Conservation (phyloP, 2,888 invertebrate genomes). For the Lasioglossum villosulum region DNA sequence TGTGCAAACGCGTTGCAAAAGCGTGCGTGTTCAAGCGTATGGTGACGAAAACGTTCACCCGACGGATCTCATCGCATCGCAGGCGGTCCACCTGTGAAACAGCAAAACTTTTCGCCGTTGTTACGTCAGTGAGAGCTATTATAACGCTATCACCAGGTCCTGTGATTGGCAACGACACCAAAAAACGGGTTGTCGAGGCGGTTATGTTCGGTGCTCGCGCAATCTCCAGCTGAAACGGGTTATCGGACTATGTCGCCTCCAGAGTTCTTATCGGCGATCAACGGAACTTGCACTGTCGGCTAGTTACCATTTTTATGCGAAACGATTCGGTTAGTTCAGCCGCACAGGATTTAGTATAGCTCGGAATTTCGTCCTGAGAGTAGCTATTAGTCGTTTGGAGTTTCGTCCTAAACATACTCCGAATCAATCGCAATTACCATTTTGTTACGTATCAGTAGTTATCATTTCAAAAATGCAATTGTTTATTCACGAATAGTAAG, state of each 20-base stretch:
- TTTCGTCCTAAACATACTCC: too few species aligned
- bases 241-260: constrained; percentile 69
- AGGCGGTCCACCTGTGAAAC: not conserved
- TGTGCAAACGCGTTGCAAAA: not conserved
- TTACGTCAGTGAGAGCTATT: constrained; percentile 30
- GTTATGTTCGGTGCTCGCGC: constrained; percentile 42
- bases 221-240: constrained; percentile 69
- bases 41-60: not conserved
- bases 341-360: not conserved
- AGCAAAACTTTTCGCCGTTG: not conserved
- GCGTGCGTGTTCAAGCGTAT: not conserved
- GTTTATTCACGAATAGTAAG: not conserved
- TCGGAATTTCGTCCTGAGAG: not conserved
- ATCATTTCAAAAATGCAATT: not conserved
- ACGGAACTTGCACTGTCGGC: constrained; percentile 33
- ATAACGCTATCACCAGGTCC: constrained; percentile 32
- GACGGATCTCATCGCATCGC: not conserved
- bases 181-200: constrained; percentile 58
- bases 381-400: not conserved
- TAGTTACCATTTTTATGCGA: constrained; percentile 3
- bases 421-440: not conserved
- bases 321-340: constrained; percentile 2
- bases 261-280: constrained; percentile 65
- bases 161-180: constrained; percentile 41
- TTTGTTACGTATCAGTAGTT: not conserved